Conservation (phyloP, 2,888 invertebrate genomes). For the Sminthurides aquaticus region DNA sequence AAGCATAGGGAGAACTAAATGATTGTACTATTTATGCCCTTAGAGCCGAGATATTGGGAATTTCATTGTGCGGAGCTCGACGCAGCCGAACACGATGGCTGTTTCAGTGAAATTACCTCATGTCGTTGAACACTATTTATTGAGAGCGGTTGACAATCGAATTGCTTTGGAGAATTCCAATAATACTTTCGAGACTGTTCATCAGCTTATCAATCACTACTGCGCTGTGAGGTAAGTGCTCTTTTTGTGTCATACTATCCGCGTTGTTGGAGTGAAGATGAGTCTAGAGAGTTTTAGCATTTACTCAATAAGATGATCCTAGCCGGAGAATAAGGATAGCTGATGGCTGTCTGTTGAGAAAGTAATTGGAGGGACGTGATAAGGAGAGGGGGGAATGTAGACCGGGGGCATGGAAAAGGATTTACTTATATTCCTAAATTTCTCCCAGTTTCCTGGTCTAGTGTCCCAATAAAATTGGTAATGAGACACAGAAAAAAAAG, state of each 20-base stretch:
- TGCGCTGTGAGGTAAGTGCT: slow-evolving; percentile 72
- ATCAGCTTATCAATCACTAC: slow-evolving; percentile 86
- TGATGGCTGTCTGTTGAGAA: too few species aligned
- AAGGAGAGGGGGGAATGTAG: too few species aligned
- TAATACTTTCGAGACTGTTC: slow-evolving; percentile 86
- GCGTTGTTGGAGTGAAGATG: too few species aligned
- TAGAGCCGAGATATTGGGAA: slow-evolving; percentile 55
- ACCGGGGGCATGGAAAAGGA: too few species aligned
- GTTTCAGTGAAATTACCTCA: slow-evolving; percentile 84
- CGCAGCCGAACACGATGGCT: slow-evolving; percentile 89
- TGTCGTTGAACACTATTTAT: slow-evolving; percentile 92
- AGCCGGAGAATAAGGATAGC: too few species aligned
- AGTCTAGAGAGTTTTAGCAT: not conserved
- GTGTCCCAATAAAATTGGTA: too few species aligned
- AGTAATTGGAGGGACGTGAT: too few species aligned
- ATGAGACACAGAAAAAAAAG: too few species aligned
- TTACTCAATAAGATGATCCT: not conserved
- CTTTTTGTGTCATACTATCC: not conserved
- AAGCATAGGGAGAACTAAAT: not conserved
- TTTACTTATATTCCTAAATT: too few species aligned
- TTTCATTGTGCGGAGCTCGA: slow-evolving; percentile 90
- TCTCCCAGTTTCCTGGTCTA: too few species aligned
- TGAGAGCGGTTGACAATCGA: slow-evolving; percentile 67
- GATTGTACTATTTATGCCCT: not conserved
- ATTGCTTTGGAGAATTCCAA: slow-evolving; percentile 87